Conservation (phyloP, 2,797 vertebrate genomes). For the Austrolebias charrua region DNA sequence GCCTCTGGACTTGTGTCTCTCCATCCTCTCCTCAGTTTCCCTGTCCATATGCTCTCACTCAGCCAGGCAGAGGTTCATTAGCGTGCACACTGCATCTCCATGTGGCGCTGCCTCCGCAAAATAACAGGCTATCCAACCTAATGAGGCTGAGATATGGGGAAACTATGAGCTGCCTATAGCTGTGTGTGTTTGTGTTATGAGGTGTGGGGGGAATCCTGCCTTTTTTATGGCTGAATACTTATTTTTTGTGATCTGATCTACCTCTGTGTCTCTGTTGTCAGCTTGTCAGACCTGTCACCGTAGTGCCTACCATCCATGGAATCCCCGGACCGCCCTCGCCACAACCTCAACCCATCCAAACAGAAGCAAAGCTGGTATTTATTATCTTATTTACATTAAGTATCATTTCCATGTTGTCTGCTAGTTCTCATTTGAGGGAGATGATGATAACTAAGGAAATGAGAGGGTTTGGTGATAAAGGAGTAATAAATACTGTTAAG, state of each 20-base stretch:
- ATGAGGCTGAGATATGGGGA: constrained; percentile 83
- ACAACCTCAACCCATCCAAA: constrained; percentile 86
- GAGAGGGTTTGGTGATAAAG: constrained; percentile 16
- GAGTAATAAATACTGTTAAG: constrained; percentile 7
- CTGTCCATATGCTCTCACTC: constrained; percentile 78
- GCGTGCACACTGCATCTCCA: constrained; percentile 76
- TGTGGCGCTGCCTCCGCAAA: constrained; percentile 76
- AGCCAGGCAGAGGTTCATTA: constrained; percentile 82
- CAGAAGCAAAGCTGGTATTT: constrained; percentile 97
- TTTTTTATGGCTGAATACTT: constrained; percentile 58
- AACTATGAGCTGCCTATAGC: constrained; percentile 51
- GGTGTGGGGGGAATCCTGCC: constrained; percentile 24
- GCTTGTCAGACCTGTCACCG: constrained; percentile 98
- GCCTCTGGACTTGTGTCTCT: constrained; percentile 69
- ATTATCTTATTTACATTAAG: constrained; percentile 45
- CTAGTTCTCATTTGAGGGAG: constrained; percentile 35
- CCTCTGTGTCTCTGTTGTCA: constrained; percentile 78
- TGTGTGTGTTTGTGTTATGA: constrained; percentile 37
- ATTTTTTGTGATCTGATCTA: constrained; percentile 70
- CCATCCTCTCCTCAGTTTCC: constrained; percentile 68
- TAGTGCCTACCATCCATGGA: constrained; percentile 97
- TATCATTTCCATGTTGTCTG: constrained; percentile 33
- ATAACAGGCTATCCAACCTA: constrained; percentile 81
- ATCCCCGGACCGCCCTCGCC: constrained; percentile 97
- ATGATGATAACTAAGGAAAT: constrained; percentile 33